These are phyloP conservation scores for Camelus dromedarius DNA, from an alignment of 2,113 vertebrate species.

Conservation along the genomic window DNA sequence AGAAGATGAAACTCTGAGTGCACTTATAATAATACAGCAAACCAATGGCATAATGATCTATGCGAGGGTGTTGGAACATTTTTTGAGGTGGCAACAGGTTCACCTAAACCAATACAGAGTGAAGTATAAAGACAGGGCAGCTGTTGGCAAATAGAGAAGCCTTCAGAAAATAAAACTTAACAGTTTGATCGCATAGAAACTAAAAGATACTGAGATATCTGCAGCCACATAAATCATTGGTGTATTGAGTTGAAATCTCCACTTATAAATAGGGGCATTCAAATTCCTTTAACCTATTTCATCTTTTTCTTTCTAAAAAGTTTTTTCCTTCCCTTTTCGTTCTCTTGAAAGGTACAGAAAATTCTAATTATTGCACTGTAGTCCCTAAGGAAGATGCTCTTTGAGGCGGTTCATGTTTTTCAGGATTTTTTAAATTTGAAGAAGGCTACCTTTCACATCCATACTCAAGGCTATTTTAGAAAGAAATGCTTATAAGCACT, in stretches of 20 bases:
- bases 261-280: not conserved
- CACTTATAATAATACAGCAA: not conserved
- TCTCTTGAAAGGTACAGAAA: not conserved
- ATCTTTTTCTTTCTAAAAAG: not conserved
- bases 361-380: not conserved
- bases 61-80: not conserved
- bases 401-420: conserved; percentile 4
- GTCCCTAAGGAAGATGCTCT: not conserved
- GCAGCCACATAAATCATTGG: not conserved
- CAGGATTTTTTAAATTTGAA: conserved; percentile 18
- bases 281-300: not conserved
- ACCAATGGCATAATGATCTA: not conserved
- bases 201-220: not conserved
- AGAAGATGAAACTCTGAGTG: not conserved
- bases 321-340: not conserved
- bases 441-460: not conserved
- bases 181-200: not conserved
- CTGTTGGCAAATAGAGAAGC: not conserved
- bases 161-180: not conserved
- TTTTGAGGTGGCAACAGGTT: not conserved
- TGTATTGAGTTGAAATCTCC: not conserved
- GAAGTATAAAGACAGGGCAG: not conserved
- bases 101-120: not conserved
- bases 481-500: not conserved
- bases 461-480: not conserved